phyloP scores from a whole-genome alignment of 1,140 invertebrate genomes.

The Procambarus virginalis region DNA sequence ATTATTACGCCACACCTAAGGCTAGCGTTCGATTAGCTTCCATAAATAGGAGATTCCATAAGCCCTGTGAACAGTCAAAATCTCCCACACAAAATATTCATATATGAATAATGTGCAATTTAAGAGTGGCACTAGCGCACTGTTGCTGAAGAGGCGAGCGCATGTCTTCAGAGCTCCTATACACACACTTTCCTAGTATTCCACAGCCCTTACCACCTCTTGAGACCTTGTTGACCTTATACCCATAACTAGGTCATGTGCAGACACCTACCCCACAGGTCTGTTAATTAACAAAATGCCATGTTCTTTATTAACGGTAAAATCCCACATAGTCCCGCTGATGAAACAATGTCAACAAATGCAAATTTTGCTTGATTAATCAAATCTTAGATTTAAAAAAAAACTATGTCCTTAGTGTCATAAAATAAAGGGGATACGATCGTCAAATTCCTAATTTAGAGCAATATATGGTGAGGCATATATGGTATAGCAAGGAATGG shows the following conservation, averaged over 20 bases:
- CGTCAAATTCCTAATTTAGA: too few relatives aligned
- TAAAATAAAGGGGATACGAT: too few relatives aligned
- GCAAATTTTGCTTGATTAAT: background rate
- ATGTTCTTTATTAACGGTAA: background rate
- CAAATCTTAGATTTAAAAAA: background rate
- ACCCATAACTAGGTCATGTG: background rate
- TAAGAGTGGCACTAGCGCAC: slow-evolving; percentile 2
- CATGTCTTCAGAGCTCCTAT: slow-evolving; percentile 1
- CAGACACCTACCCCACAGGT: background rate
- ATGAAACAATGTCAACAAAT: background rate
- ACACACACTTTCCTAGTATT: background rate
- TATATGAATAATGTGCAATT: background rate
- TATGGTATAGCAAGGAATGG: too few relatives aligned
- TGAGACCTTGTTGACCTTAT: background rate
- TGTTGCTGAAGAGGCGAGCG: background rate
- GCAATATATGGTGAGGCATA: too few relatives aligned
- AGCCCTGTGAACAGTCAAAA: background rate
- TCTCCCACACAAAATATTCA: too few relatives aligned
- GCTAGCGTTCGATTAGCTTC: background rate
- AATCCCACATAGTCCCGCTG: background rate
- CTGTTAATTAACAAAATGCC: background rate
- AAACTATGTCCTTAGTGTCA: too few relatives aligned
- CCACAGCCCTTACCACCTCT: background rate
- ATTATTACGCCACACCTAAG: background rate
- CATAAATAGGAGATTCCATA: too few relatives aligned